Conservation (phyloP, 2,113 vertebrate genomes). For the Struthidea cinerea region DNA sequence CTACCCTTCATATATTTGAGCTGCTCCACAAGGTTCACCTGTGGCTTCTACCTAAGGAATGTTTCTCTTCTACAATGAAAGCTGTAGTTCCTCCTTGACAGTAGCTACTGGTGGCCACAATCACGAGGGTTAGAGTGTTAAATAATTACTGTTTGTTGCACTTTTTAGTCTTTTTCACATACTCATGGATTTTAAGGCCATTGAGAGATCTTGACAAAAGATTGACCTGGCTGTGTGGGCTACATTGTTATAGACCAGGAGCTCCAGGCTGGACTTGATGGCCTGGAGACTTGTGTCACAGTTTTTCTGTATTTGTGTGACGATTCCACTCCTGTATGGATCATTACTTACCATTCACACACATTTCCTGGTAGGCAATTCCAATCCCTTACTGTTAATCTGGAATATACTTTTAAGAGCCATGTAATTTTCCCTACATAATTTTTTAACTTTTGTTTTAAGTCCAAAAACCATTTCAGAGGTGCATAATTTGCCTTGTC, state of each 20-base stretch:
- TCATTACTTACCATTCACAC: neutral
- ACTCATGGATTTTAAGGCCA: neutral
- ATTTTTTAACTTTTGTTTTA: neutral
- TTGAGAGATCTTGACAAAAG: neutral
- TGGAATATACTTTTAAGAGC: neutral
- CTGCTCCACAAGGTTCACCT: neutral
- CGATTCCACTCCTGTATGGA: neutral
- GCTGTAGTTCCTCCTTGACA: neutral
- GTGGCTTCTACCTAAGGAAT: neutral
- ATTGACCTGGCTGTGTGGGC: neutral
- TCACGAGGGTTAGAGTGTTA: neutral
- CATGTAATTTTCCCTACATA: neutral
- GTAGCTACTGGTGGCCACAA: neutral
- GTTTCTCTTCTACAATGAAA: neutral
- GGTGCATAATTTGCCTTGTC: neutral
- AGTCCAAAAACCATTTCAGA: neutral
- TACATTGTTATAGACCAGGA: neutral
- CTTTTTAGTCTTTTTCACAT: neutral
- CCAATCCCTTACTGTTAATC: neutral
- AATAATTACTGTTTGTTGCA: neutral
- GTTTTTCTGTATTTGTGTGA: neutral
- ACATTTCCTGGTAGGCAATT: neutral
- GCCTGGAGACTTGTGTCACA: neutral
- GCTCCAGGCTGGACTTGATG: neutral
- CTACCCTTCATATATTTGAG: neutral